phyloP scores from a whole-genome alignment of 2,888 invertebrate species.

The Frankliniella intonsa region DNA sequence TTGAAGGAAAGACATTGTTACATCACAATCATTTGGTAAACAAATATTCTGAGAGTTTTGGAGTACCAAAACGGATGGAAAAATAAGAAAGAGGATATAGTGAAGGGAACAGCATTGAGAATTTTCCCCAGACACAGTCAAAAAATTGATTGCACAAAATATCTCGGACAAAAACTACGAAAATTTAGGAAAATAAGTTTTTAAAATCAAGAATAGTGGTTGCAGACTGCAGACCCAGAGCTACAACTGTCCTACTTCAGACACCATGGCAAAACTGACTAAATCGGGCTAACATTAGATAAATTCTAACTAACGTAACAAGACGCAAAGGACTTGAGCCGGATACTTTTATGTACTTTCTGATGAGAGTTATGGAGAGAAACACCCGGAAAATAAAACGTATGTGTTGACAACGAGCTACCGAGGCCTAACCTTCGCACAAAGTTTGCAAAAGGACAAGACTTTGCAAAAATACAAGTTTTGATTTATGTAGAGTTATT shows the following conservation, averaged over 20 bases:
- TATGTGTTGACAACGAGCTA: neutral
- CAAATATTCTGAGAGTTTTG: neutral
- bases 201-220: no score
- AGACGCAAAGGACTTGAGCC: neutral
- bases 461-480: neutral
- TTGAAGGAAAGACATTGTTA: neutral
- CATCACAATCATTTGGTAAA: no score
- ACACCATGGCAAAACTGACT: neutral
- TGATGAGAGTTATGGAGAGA: neutral
- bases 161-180: neutral
- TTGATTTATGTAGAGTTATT: neutral
- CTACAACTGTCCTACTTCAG: neutral
- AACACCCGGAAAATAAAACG: neutral
- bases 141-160: neutral
- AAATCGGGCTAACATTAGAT: no score
- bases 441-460: neutral
- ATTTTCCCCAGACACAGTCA: neutral
- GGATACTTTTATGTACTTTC: neutral
- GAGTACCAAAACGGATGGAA: neutral
- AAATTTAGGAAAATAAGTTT: no score
- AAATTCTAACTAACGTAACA: neutral
- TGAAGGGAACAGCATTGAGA: neutral
- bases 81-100: neutral
- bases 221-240: neutral
- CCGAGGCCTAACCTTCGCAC: neutral